Evolutionary conservation across 1,140 invertebrate species (phyloP).

Genomic region (Sarcophaga bullata): DNA sequence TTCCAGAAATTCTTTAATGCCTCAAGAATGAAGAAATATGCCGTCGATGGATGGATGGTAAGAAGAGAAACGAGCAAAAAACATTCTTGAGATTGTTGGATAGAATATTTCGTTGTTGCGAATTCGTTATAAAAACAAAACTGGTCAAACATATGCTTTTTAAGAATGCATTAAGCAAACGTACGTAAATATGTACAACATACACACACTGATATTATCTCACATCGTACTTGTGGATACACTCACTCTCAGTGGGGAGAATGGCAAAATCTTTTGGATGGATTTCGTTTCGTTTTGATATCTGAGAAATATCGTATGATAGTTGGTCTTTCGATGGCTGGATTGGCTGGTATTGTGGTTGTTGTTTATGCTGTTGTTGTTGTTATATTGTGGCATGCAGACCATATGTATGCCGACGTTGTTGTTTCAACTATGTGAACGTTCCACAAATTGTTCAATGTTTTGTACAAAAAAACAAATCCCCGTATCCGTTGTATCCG

Average conservation of each 20-base stretch:
- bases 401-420: constrained; percentile 21
- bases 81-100: constrained; percentile 9
- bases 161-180: constrained; percentile 21
- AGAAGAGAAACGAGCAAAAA: constrained; percentile 8
- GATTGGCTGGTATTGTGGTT: neutral
- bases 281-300: too few species aligned
- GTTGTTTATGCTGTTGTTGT: neutral
- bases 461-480: neutral
- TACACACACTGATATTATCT: neutral
- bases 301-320: too few species aligned
- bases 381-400: neutral
- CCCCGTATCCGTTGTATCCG: neutral
- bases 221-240: neutral
- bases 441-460: neutral
- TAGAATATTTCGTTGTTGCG: neutral
- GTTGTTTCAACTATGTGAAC: constrained; percentile 24
- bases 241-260: too few species aligned
- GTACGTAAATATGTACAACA: neutral
- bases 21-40: constrained; percentile 21
- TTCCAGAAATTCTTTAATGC: constrained; percentile 21
- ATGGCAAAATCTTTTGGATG: too few species aligned
- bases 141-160: constrained; percentile 26
- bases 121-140: constrained; percentile 24
- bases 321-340: neutral
- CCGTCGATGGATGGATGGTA: neutral